Base-by-base conservation (phyloP, 2,797 vertebrate genomes). In the Sebastes diploproa region DNA sequence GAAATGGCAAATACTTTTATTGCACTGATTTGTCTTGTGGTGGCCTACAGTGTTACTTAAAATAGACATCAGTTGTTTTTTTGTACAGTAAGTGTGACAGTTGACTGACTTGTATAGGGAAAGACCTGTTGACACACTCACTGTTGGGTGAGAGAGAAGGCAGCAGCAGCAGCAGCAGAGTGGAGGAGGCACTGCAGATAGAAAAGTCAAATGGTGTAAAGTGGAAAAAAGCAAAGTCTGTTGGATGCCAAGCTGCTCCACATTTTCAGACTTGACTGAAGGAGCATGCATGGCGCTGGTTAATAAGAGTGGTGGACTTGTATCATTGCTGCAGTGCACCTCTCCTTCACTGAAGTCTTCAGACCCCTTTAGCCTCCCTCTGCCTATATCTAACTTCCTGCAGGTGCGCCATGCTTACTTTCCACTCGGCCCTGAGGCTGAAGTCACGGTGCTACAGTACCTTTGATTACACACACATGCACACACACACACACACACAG, bases 401-500 rank as follows among this genome's bases (percentile, higher is more conserved):
- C 85, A 92, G 86, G 77, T 89, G 82, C 50, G n/a, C 82, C 70
- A 74, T 77, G 77, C 77, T 89, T 89, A 85, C 87, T 84, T 88
- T 86, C 77, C 22, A 54, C 72, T 74, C 30, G 69, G 75, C 82
- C 85, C 80, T 60, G 58, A 80, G 85, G 90, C 82, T 83, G 52
- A 59, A 86, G 83, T 80, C 66, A 50, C 25, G 4, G 81, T 61
- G 72, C 74, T 66, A 65, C 77, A 80, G 79, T 74, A 69, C 61
- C 59, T 81, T 80, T 86, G 79, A 87, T 80, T 78, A 62, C 13
- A 77, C 18, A 58, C 73, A 82, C 71, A 75, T 34, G 27, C 30
- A 56, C 13, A 77, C 58, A 70, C 62, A 70, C 81, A 56, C 13
- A 77, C 58, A 56, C 13, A 77, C 58, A 70, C 81, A 66, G 34